Evolutionary conservation across 2,113 vertebrate species (phyloP).

Genomic region (Meles meles): DNA sequence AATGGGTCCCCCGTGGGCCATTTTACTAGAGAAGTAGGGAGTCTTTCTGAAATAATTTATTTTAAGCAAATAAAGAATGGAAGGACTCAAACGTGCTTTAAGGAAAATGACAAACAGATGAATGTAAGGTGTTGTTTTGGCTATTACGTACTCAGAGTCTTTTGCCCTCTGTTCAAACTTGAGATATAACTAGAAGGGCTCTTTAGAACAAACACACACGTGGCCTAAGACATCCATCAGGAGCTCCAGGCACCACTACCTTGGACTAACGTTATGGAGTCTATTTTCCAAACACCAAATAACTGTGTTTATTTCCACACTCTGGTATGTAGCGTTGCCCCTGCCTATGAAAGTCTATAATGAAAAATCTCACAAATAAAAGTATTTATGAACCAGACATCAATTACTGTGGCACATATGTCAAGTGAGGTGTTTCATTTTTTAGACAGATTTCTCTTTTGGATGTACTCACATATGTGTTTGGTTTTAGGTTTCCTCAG

Average conservation of each 20-base stretch:
- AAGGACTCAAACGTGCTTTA: background rate
- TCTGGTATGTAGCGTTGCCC: background rate
- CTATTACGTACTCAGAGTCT: background rate
- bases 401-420: background rate
- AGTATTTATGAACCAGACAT: background rate
- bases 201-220: background rate
- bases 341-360: background rate
- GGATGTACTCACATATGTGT: conserved; percentile 41
- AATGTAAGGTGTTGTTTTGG: background rate
- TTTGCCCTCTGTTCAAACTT: background rate
- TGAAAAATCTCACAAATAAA: background rate
- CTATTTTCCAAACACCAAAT: background rate
- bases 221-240: background rate
- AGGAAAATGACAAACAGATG: background rate
- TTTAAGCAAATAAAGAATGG: background rate
- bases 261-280: background rate
- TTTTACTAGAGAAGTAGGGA: background rate
- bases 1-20: background rate
- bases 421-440: background rate
- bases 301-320: background rate
- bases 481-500: conserved; percentile 93
- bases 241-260: background rate
- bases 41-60: background rate
- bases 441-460: background rate
- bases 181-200: background rate